Percentiles rank a stretch among this genome's conserved stretches.
Conservation (phyloP, 2,797 vertebrate genomes). For the Phrynocephalus vlangalii region DNA sequence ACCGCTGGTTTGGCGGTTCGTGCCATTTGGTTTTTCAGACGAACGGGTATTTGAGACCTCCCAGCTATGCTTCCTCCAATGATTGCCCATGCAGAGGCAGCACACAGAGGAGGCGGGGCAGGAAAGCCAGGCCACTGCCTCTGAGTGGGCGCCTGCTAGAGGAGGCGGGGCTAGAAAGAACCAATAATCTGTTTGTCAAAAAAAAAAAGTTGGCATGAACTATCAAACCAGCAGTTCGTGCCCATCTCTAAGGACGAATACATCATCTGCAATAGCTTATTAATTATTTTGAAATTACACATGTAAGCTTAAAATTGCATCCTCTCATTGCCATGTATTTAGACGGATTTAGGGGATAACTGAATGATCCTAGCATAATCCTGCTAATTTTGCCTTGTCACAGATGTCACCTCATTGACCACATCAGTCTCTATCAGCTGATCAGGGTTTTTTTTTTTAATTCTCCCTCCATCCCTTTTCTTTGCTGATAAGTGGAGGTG, state of each 20-base stretch:
- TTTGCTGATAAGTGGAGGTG: slow-evolving; percentile 22
- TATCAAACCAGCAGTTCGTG: no score
- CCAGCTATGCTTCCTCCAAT: no score
- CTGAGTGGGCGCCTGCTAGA: no score
- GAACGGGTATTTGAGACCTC: no score
- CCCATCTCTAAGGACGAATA: neutral
- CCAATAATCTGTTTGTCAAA: no score
- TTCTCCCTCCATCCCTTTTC: slow-evolving; percentile 47
- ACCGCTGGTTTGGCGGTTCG: no score
- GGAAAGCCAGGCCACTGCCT: no score
- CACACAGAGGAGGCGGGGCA: no score
- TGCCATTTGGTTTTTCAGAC: no score
- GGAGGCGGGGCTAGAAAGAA: no score
- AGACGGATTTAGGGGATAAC: slow-evolving; percentile 53
- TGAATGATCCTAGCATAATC: slow-evolving; percentile 32
- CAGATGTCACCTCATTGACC: slow-evolving; percentile 43
- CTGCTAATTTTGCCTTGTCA: slow-evolving; percentile 29
- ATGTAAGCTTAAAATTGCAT: neutral
- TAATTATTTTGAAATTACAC: neutral
- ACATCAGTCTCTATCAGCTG: slow-evolving; percentile 57
- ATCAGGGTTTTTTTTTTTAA: slow-evolving; percentile 62
- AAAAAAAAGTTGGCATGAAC: no score
- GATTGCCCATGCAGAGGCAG: no score
- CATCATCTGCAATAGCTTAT: slow-evolving; percentile 32
- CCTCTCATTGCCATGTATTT: slow-evolving; percentile 44